These are phyloP conservation scores for Malurus cyaneus DNA, from an alignment of 2,113 vertebrate genomes.

Conservation along the genomic window DNA sequence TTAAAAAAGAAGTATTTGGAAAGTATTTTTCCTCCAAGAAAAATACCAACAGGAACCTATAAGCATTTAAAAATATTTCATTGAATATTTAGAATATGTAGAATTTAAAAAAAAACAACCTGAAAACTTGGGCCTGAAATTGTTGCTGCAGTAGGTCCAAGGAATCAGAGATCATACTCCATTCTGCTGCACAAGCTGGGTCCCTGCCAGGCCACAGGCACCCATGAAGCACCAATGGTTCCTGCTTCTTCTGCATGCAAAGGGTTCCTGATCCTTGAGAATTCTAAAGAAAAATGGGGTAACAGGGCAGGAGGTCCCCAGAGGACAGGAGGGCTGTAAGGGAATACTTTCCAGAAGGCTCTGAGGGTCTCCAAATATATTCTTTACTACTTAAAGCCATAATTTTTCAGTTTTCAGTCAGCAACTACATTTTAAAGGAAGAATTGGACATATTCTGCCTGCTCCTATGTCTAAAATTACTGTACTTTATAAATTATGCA, in stretches of 20 bases:
- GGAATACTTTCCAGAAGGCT: background rate
- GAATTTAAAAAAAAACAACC: background rate
- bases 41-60: background rate
- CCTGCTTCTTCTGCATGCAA: background rate
- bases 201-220: background rate
- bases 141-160: background rate
- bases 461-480: background rate
- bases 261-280: background rate
- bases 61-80: background rate
- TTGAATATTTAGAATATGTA: background rate
- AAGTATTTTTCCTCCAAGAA: background rate
- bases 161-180: background rate
- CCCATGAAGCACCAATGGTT: background rate
- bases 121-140: background rate
- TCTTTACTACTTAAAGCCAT: background rate
- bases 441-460: background rate
- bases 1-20: background rate
- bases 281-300: too few species aligned
- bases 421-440: background rate
- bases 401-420: background rate
- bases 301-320: background rate
- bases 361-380: background rate
- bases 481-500: background rate
- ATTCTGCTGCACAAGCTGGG: background rate
- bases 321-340: background rate